Percentiles rank a stretch among this genome's conserved stretches.
Evolutionary conservation across 2,888 invertebrate genomes (phyloP).

Genomic region (Troilus luridus): DNA sequence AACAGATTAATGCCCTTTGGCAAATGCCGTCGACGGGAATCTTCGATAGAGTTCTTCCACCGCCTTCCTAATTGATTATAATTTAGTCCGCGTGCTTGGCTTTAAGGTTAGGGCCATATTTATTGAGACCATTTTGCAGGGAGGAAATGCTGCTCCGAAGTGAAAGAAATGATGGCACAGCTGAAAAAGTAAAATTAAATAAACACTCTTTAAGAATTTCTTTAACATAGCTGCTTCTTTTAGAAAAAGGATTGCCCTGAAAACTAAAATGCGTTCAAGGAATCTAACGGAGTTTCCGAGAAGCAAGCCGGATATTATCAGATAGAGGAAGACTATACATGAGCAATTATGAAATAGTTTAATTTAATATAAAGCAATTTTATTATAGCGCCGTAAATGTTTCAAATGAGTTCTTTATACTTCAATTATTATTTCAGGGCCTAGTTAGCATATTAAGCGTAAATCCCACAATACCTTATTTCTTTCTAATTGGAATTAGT

Average conservation of each 20-base stretch:
- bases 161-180: not conserved
- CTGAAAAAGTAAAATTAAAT: not conserved
- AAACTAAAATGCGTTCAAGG: not conserved
- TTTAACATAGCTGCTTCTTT: not conserved
- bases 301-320: not conserved
- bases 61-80: slow-evolving; percentile 29
- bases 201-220: slow-evolving; percentile 6
- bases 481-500: no score
- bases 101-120: slow-evolving; percentile 43
- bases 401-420: no score
- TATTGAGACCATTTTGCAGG: not conserved
- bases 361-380: not conserved
- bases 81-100: slow-evolving; percentile 11
- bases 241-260: not conserved
- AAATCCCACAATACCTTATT: no score
- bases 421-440: no score
- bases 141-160: not conserved
- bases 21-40: not conserved
- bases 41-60: slow-evolving; percentile 20
- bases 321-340: not conserved
- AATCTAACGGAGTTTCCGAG: not conserved
- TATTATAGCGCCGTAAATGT: not conserved
- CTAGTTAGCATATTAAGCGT: no score
- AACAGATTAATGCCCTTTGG: not conserved
- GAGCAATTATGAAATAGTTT: not conserved